Percentiles rank a stretch among this genome's conserved stretches.
phyloP scores from a whole-genome alignment of 1,140 invertebrate species.

The Saccostrea cuccullata region DNA sequence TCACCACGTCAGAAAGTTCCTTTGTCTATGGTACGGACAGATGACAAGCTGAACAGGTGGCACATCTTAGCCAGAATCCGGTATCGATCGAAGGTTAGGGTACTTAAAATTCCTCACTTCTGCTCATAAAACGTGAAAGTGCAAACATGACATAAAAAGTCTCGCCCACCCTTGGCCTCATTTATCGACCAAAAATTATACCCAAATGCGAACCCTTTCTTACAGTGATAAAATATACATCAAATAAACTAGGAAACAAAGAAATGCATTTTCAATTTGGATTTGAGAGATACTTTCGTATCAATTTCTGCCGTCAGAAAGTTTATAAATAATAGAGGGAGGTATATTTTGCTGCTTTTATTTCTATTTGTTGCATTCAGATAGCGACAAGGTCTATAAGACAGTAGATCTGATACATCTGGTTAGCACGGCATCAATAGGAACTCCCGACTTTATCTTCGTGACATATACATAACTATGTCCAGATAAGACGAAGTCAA shows the following conservation, averaged over 20 bases:
- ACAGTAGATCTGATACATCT: constrained; percentile 1
- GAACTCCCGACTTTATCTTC: background rate
- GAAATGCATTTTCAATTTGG: background rate
- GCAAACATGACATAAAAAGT: constrained; percentile 20
- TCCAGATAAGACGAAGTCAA: background rate
- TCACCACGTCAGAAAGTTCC: background rate
- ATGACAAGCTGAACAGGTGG: background rate
- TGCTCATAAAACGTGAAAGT: background rate
- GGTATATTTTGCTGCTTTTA: background rate
- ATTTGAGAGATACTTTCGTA: background rate
- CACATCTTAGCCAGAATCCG: background rate
- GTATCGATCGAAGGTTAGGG: background rate
- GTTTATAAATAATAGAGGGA: background rate
- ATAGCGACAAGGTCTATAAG: background rate
- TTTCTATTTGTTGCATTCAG: background rate
- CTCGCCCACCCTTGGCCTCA: background rate
- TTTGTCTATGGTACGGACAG: background rate
- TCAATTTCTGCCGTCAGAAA: background rate
- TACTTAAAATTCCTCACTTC: background rate
- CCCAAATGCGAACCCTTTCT: background rate
- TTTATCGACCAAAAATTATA: background rate
- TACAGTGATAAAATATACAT: constrained; percentile 2
- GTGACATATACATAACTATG: constrained; percentile 1
- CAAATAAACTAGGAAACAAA: background rate
- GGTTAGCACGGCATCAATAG: background rate